phyloP scores from a whole-genome alignment of 2,888 invertebrate species.

The Cancer borealis region DNA sequence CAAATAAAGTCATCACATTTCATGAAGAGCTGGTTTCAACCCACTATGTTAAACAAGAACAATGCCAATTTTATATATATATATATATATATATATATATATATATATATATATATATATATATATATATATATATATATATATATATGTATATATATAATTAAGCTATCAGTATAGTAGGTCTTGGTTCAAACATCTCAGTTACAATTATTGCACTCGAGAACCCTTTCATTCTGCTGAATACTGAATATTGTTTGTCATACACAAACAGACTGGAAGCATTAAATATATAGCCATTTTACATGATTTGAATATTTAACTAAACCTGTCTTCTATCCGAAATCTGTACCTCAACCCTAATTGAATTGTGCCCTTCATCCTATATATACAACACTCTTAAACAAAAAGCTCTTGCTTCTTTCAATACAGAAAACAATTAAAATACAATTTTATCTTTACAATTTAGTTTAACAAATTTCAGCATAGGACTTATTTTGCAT shows the following conservation, averaged over 20 bases:
- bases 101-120: slow-evolving; percentile 32
- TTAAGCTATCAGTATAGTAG: neutral
- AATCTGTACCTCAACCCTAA: neutral
- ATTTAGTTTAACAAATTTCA: neutral
- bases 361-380: neutral
- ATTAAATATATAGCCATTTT: neutral
- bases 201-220: neutral
- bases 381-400: neutral
- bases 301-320: neutral
- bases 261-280: slow-evolving; percentile 6
- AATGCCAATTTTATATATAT: neutral
- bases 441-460: neutral
- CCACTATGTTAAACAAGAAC: neutral
- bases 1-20: slow-evolving; percentile 47
- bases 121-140: slow-evolving; percentile 32
- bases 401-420: neutral
- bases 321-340: neutral
- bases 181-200: neutral
- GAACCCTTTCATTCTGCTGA: neutral
- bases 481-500: slow-evolving; percentile 35
- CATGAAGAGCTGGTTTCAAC: neutral
- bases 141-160: slow-evolving; percentile 18
- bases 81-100: slow-evolving; percentile 25
- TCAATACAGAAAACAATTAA: neutral
- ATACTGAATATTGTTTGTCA: slow-evolving; percentile 29